Conservation (phyloP, 2,113 vertebrate genomes). For the Bolborhynchus lineola region DNA sequence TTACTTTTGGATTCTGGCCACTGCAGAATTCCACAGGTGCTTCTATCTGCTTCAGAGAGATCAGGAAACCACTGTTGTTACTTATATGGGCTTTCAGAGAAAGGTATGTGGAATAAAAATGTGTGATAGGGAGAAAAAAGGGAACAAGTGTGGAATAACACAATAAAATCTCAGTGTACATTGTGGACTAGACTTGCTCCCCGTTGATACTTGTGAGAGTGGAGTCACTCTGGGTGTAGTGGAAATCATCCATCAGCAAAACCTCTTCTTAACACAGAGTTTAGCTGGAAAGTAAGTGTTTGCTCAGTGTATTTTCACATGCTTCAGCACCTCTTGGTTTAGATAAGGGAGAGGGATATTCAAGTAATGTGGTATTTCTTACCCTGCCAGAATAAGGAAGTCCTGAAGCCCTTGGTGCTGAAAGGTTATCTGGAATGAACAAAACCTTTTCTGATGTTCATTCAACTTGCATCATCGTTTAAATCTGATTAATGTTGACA, state of each 20-base stretch:
- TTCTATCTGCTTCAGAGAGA: not conserved
- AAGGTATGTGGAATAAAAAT: not conserved
- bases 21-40: not conserved
- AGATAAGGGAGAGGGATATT: not conserved
- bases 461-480: not conserved
- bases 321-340: not conserved
- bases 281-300: not conserved
- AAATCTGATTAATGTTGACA: not conserved
- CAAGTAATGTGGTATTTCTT: not conserved
- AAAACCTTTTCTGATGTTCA: not conserved
- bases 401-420: not conserved
- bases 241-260: not conserved
- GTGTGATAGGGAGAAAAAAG: not conserved
- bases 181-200: not conserved
- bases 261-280: not conserved
- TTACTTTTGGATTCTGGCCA: not conserved
- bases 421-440: not conserved
- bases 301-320: not conserved
- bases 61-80: not conserved
- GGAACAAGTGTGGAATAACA: not conserved
- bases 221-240: not conserved
- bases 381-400: not conserved
- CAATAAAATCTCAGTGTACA: not conserved
- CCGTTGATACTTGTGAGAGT: not conserved
- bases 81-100: not conserved